phyloP scores from a whole-genome alignment of 2,888 invertebrate genomes.

The Mesorhabditis belari region DNA sequence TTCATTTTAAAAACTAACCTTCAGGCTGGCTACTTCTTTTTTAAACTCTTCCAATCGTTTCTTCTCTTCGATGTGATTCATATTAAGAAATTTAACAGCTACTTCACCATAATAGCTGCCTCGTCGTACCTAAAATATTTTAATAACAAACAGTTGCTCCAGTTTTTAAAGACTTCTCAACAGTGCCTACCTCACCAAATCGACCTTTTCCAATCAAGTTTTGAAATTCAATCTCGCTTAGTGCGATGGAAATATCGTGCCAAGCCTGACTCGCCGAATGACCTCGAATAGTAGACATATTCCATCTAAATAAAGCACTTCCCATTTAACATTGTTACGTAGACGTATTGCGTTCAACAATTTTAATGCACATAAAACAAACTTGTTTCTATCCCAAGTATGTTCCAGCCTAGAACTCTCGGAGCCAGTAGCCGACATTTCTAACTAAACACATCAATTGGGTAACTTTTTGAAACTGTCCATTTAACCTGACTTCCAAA shows the following conservation, averaged over 20 bases:
- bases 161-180: too few relatives aligned
- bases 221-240: slow-evolving; percentile 33
- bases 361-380: too few relatives aligned
- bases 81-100: slow-evolving; percentile 87
- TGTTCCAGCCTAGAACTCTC: slow-evolving; percentile 5
- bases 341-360: too few relatives aligned
- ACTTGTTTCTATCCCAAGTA: slow-evolving; percentile 34
- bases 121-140: slow-evolving; percentile 73
- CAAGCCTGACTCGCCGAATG: slow-evolving; percentile 12
- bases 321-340: too few relatives aligned
- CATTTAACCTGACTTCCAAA: too few relatives aligned
- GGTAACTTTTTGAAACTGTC: too few relatives aligned
- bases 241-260: slow-evolving; percentile 39
- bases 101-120: slow-evolving; percentile 65
- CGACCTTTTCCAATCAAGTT: slow-evolving; percentile 46
- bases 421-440: not conserved
- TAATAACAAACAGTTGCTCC: too few relatives aligned
- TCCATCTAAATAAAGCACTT: too few relatives aligned
- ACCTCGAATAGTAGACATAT: slow-evolving; percentile 32
- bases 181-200: slow-evolving; percentile 46
- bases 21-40: slow-evolving; percentile 82
- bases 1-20: slow-evolving; percentile 53
- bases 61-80: slow-evolving; percentile 70
- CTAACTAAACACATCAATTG: not conserved
- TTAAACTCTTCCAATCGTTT: slow-evolving; percentile 87